A percentile compares a stretch with the other conserved stretches of the same genome.
Conservation (phyloP, 92 coral and sea anemone species). For the Metridium senile region DNA sequence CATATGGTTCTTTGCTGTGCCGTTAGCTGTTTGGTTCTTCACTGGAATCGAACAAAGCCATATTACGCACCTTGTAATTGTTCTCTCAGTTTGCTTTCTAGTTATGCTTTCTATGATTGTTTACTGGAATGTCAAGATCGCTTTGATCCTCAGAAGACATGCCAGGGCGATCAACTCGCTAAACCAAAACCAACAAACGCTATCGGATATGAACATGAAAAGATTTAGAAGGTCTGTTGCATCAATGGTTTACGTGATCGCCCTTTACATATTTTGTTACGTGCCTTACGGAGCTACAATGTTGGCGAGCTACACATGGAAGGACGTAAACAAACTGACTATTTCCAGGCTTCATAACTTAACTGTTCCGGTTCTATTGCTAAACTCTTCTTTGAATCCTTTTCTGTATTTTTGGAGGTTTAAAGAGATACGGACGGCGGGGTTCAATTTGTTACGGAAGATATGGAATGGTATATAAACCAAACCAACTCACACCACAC, state of each 20-base stretch:
- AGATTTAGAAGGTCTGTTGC: constrained; percentile 9
- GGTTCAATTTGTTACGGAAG: neutral
- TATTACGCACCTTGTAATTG: neutral
- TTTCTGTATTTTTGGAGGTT: constrained; percentile 21
- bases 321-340: neutral
- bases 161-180: neutral
- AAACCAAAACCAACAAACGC: neutral
- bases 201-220: neutral
- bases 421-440: constrained; percentile 19
- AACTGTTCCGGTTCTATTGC: constrained; percentile 5
- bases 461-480: too few relatives aligned
- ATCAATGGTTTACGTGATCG: constrained; percentile 16
- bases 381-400: constrained; percentile 25
- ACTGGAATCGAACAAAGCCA: neutral
- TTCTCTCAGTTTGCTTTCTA: neutral
- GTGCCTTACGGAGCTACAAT: constrained; percentile 15
- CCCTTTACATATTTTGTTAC: constrained; percentile 15
- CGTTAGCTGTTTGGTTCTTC: constrained; percentile 1
- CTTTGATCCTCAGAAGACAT: constrained; percentile 6
- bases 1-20: constrained; percentile 14
- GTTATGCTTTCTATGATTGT: neutral
- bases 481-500: too few relatives aligned
- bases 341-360: neutral
- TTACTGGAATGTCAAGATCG: constrained; percentile 25
- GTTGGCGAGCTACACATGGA: neutral